These are phyloP conservation scores for Pseudomyrmex cubaensis DNA, from an alignment of 1,140 invertebrate genomes.

Conservation along the genomic window DNA sequence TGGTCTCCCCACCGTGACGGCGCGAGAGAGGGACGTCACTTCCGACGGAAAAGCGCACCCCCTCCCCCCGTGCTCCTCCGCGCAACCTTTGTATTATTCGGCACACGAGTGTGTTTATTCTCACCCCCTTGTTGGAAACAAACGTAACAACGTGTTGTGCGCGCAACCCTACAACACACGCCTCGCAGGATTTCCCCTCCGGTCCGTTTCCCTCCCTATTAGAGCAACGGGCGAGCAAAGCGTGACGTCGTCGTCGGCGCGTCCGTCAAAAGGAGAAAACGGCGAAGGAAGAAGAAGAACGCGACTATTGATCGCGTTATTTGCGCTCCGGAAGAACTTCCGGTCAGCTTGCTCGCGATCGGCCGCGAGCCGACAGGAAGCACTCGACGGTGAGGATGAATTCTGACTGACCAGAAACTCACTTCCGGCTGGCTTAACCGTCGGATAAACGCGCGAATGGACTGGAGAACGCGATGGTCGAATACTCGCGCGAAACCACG, in stretches of 20 bases:
- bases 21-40: constrained; percentile 60
- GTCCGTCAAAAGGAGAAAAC: constrained; percentile 4
- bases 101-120: constrained; percentile 70
- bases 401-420: constrained; percentile 45
- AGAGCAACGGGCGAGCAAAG: constrained; percentile 65
- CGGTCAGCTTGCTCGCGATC: constrained; percentile 66
- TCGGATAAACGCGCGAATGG: constrained; percentile 37
- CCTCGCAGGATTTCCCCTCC: constrained; percentile 32
- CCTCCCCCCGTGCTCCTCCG: constrained; percentile 1
- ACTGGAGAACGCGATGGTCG: constrained; percentile 12
- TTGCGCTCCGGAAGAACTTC: constrained; percentile 56
- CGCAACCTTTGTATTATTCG: constrained; percentile 65
- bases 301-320: constrained; percentile 50
- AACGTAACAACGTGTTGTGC: constrained; percentile 64
- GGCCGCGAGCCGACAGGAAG: constrained; percentile 54
- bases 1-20: constrained; percentile 70
- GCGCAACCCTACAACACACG: constrained; percentile 21
- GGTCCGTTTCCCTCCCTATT: constrained; percentile 44
- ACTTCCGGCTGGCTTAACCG: constrained; percentile 40
- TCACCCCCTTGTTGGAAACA: constrained; percentile 66
- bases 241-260: constrained; percentile 56
- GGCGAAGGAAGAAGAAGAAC: constrained; percentile 24
- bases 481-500: neutral
- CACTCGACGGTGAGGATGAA: constrained; percentile 39
- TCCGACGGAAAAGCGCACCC: constrained; percentile 73